Percentiles rank a stretch among this genome's conserved stretches.
phyloP scores from a whole-genome alignment of 2,888 invertebrate genomes.

The Andrena trimmerana region DNA sequence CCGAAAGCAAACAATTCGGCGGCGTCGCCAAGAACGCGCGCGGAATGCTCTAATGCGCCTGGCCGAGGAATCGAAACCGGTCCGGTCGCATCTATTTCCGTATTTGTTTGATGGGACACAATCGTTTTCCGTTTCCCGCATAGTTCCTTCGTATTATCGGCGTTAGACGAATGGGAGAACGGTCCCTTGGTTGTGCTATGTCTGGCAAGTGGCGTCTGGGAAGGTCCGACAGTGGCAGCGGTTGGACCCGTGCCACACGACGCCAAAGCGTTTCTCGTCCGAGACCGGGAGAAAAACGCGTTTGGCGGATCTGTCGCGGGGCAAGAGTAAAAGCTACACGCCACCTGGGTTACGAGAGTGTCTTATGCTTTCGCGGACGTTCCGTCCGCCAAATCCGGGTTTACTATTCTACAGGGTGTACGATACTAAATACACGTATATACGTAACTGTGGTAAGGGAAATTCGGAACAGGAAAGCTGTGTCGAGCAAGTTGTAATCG shows the following conservation, averaged over 20 bases:
- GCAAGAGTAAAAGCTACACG: conserved; percentile 54
- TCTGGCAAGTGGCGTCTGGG: conserved; percentile 61
- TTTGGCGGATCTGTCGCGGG: conserved; percentile 41
- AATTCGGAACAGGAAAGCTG: neutral
- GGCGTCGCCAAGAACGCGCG: too few species aligned
- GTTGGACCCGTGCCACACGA: conserved; percentile 73
- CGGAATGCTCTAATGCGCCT: neutral
- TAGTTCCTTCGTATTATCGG: conserved; percentile 36
- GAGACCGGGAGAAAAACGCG: conserved; percentile 51
- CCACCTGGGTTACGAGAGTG: conserved; percentile 29
- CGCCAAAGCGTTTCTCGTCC: conserved; percentile 58
- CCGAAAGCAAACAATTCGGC: too few species aligned
- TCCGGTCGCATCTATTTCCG: conserved; percentile 15
- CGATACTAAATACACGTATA: neutral
- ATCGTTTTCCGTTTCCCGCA: conserved; percentile 37
- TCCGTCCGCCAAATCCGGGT: conserved; percentile 2
- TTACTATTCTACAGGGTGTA: conserved; percentile 7
- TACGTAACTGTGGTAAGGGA: neutral
- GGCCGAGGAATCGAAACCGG: neutral
- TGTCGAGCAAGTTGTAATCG: neutral
- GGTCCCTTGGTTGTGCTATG: conserved; percentile 40
- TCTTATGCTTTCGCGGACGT: conserved; percentile 13
- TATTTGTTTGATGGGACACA: conserved; percentile 1
- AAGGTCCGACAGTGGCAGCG: conserved; percentile 45
- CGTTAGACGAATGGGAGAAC: conserved; percentile 25